These are phyloP conservation scores for Theocolax elegans DNA, from an alignment of 1,140 invertebrate genomes.

Conservation along the genomic window DNA sequence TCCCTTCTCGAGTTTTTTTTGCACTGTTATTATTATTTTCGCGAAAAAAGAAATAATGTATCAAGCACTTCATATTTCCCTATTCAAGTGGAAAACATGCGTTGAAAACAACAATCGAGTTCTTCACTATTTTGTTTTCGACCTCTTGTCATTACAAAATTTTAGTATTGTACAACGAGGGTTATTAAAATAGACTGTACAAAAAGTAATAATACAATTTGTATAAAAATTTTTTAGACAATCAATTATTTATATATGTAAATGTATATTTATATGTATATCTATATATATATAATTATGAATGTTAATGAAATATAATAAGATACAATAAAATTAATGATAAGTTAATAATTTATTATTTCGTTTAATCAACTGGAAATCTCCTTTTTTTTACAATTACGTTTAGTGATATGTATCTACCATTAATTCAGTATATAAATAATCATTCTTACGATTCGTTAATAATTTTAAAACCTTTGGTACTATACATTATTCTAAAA, in stretches of 20 bases:
- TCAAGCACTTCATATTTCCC: too few relatives aligned
- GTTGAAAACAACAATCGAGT: too few relatives aligned
- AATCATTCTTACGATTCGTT: slow-evolving; percentile 1
- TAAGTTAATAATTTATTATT: not conserved
- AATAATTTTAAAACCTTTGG: slow-evolving; percentile 27
- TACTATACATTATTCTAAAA: slow-evolving; percentile 13
- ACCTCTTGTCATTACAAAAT: not conserved
- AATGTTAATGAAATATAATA: too few relatives aligned
- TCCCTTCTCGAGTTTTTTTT: not conserved
- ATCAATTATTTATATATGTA: too few relatives aligned
- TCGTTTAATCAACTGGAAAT: not conserved
- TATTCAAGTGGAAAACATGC: too few relatives aligned
- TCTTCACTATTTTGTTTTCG: not conserved
- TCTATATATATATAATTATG: too few relatives aligned
- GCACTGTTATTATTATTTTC: too few relatives aligned
- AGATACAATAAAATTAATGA: too few relatives aligned
- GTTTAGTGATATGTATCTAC: not conserved
- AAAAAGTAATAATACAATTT: not conserved
- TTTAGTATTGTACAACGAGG: not conserved
- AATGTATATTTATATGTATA: too few relatives aligned
- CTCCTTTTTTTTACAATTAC: not conserved
- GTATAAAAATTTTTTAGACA: too few relatives aligned
- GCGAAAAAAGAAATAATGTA: too few relatives aligned
- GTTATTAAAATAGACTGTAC: not conserved
- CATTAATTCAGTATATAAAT: not conserved